phyloP scores from a whole-genome alignment of 2,797 vertebrate species.

The Aldrovandia affinis region DNA sequence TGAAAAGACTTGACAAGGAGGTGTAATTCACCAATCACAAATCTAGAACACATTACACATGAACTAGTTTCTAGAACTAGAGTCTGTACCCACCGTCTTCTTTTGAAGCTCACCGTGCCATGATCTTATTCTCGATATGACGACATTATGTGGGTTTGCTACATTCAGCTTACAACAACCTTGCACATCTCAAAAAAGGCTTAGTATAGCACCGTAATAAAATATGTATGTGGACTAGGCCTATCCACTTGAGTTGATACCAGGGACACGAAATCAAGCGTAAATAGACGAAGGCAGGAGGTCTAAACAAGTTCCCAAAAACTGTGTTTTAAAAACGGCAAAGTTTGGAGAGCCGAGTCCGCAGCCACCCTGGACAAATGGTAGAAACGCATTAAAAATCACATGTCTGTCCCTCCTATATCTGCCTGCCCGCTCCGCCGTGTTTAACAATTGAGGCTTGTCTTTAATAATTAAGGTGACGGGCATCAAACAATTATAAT shows the following conservation, averaged over 20 bases:
- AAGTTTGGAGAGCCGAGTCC: neutral
- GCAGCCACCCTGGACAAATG: neutral
- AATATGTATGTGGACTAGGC: neutral
- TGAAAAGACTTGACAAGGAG: neutral
- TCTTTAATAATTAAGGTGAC: constrained; percentile 5
- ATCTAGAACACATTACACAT: neutral
- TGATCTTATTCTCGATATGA: neutral
- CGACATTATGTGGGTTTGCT: neutral
- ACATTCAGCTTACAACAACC: neutral
- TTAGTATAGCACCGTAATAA: neutral
- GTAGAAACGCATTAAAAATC: neutral
- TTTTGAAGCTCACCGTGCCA: neutral
- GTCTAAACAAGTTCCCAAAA: neutral
- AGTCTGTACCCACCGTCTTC: neutral
- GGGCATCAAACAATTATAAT: neutral
- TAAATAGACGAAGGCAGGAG: neutral
- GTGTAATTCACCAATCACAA: neutral
- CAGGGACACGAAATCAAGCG: neutral
- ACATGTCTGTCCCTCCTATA: too few relatives aligned
- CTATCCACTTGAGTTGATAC: neutral
- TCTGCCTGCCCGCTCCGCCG: neutral
- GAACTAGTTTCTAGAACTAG: neutral
- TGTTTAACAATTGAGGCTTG: constrained; percentile 21
- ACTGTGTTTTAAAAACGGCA: neutral
- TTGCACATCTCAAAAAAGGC: neutral